Evolutionary conservation across 2,888 invertebrate species (phyloP).

Genomic region (Volucella zonaria): DNA sequence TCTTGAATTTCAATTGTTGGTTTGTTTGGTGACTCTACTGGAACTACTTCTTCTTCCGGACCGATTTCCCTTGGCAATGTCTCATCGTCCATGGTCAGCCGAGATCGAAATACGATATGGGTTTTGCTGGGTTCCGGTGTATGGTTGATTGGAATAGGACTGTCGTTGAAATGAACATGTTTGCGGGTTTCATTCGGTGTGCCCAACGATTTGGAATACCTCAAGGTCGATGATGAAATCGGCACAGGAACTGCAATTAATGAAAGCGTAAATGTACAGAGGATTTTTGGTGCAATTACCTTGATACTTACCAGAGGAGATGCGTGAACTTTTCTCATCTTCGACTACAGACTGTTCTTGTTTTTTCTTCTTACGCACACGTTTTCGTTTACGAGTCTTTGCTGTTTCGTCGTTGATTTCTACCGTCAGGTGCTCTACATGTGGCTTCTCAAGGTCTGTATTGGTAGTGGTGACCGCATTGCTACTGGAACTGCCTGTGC

Average conservation of each 20-base stretch:
- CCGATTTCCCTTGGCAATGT: slow-evolving; percentile 23
- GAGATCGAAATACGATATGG: slow-evolving; percentile 7
- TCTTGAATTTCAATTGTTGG: slow-evolving; percentile 46
- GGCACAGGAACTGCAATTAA: slow-evolving; percentile 53
- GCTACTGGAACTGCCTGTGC: slow-evolving; percentile 2
- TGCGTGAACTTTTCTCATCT: slow-evolving; percentile 10
- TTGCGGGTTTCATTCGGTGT: slow-evolving; percentile 35
- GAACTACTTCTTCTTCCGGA: neutral
- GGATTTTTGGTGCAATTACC: no score
- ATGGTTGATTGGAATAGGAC: neutral
- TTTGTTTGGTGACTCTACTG: neutral
- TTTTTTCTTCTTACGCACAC: slow-evolving; percentile 32
- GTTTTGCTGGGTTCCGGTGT: neutral
- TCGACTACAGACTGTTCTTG: neutral
- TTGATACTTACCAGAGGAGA: slow-evolving; percentile 48
- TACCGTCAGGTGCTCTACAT: neutral
- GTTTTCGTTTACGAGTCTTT: slow-evolving; percentile 41
- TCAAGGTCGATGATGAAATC: slow-evolving; percentile 56
- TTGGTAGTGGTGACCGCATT: neutral
- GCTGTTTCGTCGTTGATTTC: slow-evolving; percentile 25
- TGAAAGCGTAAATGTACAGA: no score
- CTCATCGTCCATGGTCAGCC: neutral
- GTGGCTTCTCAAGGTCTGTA: neutral
- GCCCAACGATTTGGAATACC: slow-evolving; percentile 17
- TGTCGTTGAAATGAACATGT: slow-evolving; percentile 42